Conservation (phyloP, 2,888 invertebrate genomes). For the Melanostoma mellinum region DNA sequence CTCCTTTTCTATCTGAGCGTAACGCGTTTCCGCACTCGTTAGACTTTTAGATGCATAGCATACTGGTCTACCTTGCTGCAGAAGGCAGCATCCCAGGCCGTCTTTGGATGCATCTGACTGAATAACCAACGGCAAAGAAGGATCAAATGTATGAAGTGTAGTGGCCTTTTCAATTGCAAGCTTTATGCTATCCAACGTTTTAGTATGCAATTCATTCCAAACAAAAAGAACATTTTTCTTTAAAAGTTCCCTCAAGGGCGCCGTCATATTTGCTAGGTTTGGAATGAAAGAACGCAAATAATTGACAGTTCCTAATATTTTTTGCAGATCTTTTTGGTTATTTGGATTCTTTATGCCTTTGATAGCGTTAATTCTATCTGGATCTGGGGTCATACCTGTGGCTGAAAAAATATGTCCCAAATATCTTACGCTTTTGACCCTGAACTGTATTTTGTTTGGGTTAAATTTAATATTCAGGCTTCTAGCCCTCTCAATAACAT, state of each 20-base stretch:
- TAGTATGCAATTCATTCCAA: slow-evolving; percentile 61
- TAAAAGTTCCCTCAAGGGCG: no score
- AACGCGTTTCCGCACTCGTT: slow-evolving; percentile 55
- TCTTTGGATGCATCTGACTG: slow-evolving; percentile 51
- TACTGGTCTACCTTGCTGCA: slow-evolving; percentile 37
- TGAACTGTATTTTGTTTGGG: slow-evolving; percentile 11
- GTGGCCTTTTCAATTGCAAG: slow-evolving; percentile 63
- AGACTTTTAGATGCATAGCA: slow-evolving; percentile 50
- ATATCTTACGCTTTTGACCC: not conserved
- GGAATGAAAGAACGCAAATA: no score
- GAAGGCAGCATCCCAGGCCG: slow-evolving; percentile 46
- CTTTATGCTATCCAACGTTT: slow-evolving; percentile 50
- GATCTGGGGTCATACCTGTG: slow-evolving; percentile 5
- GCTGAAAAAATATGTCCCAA: slow-evolving; percentile 19
- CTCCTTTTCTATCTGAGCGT: slow-evolving; percentile 71
- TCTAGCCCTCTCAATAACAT: slow-evolving; percentile 15
- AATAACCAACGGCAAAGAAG: slow-evolving; percentile 4
- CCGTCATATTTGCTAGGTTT: no score
- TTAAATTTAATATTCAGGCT: slow-evolving; percentile 20
- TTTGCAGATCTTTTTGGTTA: slow-evolving; percentile 74
- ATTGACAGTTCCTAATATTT: no score
- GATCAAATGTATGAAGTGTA: slow-evolving; percentile 7
- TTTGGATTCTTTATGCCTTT: slow-evolving; percentile 60
- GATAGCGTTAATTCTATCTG: not conserved
- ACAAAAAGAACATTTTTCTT: no score